Evolutionary conservation across 2,113 vertebrate species (phyloP).

Genomic region (Phalacrocorax carbo): DNA sequence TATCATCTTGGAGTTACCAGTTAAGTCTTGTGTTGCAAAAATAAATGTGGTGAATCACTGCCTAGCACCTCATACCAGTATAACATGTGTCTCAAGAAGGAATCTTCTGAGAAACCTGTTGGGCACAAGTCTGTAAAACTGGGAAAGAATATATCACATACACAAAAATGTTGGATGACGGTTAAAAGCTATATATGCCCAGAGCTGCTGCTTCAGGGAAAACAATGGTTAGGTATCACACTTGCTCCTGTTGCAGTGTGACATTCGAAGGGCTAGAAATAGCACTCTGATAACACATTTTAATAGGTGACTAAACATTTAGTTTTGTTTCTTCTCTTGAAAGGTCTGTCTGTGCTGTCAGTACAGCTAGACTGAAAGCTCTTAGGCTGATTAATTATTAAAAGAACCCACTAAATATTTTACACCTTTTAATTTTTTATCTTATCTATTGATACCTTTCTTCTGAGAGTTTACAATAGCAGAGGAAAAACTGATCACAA

Average conservation of each 20-base stretch:
- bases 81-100: neutral
- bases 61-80: neutral
- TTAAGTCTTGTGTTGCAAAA: neutral
- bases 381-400: conserved; percentile 50
- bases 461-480: neutral
- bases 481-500: neutral
- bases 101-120: neutral
- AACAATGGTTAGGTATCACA: neutral
- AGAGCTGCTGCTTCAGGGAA: neutral
- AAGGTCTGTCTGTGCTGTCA: neutral
- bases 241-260: neutral
- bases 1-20: neutral
- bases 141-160: neutral
- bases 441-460: neutral
- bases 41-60: neutral
- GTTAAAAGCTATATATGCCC: neutral
- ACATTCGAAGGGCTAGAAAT: neutral
- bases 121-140: neutral
- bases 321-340: conserved; percentile 9
- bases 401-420: conserved; percentile 54
- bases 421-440: conserved; percentile 31
- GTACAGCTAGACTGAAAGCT: conserved; percentile 6
- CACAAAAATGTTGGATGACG: neutral
- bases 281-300: neutral
- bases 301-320: neutral